A percentile compares a stretch with the other conserved stretches of the same genome.
Conservation (phyloP, 2,797 vertebrate species). For the Coregonus sp. region DNA sequence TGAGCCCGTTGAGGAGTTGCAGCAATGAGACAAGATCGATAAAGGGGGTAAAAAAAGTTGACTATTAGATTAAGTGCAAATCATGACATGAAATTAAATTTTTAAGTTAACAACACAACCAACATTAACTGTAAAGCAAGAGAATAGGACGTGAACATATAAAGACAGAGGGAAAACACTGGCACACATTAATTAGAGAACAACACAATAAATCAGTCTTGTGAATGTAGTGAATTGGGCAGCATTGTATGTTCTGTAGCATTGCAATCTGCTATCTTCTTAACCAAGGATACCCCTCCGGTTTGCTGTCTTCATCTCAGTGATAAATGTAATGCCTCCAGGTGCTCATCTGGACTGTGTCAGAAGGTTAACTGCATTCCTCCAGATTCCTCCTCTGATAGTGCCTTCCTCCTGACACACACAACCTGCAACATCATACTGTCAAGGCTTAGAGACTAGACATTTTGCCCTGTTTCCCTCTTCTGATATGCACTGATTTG, state of each 20-base stretch:
- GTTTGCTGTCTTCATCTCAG: conserved; percentile 21
- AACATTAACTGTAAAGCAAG: no score
- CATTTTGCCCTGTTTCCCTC: conserved; percentile 6
- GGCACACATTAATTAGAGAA: background rate
- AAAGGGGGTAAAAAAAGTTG: no score
- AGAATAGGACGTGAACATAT: no score
- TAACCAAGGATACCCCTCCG: background rate
- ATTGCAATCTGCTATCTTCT: conserved; percentile 2
- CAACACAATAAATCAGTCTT: background rate
- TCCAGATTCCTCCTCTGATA: conserved; percentile 19
- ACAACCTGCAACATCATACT: conserved; percentile 24
- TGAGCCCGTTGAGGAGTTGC: no score
- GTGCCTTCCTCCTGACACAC: conserved; percentile 8
- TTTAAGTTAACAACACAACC: no score
- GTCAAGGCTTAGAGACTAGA: conserved; percentile 10
- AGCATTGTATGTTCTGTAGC: conserved; percentile 9
- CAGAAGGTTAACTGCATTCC: conserved; percentile 45
- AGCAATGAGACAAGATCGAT: no score
- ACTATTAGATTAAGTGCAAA: no score
- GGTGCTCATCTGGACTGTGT: conserved; percentile 34
- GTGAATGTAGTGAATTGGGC: background rate
- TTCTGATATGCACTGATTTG: conserved; percentile 8
- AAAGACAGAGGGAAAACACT: no score
- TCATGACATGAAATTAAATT: no score
- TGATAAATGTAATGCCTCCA: conserved; percentile 11